These are phyloP conservation scores for Pipa parva DNA, from an alignment of 2,113 vertebrate genomes.

Conservation along the genomic window DNA sequence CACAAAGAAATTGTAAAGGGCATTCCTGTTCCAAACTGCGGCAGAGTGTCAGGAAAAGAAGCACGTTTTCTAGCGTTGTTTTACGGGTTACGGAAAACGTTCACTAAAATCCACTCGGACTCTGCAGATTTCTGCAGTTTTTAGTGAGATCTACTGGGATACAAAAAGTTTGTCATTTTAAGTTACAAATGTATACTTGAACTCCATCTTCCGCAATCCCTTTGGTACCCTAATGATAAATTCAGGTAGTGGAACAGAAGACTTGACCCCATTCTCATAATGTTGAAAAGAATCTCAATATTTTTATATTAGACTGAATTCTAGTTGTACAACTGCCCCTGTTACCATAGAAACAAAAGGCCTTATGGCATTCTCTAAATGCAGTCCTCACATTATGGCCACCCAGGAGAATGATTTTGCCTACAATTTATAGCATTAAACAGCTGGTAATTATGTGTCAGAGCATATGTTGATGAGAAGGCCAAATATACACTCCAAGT, in stretches of 20 bases:
- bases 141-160: not conserved
- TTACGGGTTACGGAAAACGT: not conserved
- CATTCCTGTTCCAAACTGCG: no score
- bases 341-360: conserved; percentile 49
- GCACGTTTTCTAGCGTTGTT: not conserved
- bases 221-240: conserved; percentile 73
- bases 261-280: conserved; percentile 75
- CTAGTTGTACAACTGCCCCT: conserved; percentile 53
- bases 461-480: conserved; percentile 48
- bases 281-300: conserved; percentile 59
- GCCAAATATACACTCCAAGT: conserved; percentile 39
- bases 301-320: conserved; percentile 59
- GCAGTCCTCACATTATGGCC: conserved; percentile 46
- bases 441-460: conserved; percentile 45
- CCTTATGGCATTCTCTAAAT: conserved; percentile 44
- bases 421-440: conserved; percentile 46
- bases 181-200: conserved; percentile 28
- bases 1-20: no score
- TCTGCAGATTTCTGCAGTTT: not conserved
- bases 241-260: conserved; percentile 64
- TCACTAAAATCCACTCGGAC: not conserved
- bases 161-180: not conserved
- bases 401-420: conserved; percentile 52
- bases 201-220: conserved; percentile 63
- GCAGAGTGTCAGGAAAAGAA: not conserved